Percentiles rank a stretch among this genome's conserved stretches.
Conservation (phyloP, 1,140 invertebrate genomes). For the Babylonia areolata region DNA sequence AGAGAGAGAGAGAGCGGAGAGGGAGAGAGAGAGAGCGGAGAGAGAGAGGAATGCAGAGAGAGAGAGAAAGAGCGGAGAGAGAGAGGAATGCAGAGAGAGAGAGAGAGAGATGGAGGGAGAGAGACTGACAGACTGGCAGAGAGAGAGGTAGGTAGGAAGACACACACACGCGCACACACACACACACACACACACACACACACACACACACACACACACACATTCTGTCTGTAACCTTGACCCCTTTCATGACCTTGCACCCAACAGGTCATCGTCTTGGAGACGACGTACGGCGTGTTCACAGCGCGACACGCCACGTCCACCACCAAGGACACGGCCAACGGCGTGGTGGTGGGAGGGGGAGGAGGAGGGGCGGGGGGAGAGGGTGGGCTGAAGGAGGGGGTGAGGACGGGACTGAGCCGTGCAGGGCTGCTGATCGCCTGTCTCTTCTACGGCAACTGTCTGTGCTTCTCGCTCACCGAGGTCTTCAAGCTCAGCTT, state of each 20-base stretch:
- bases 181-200: too few species aligned
- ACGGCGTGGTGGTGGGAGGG: not conserved
- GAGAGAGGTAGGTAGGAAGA: too few species aligned
- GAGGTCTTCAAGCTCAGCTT: conserved; percentile 32
- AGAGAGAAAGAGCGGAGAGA: too few species aligned
- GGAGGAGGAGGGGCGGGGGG: not conserved
- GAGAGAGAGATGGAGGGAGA: too few species aligned
- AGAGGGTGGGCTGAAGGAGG: not conserved
- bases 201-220: too few species aligned
- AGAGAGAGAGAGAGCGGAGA: too few species aligned
- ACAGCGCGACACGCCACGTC: not conserved
- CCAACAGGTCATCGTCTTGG: not conserved
- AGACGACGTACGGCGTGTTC: not conserved
- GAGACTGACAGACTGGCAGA: too few species aligned
- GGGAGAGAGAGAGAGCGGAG: too few species aligned
- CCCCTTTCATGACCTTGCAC: not conserved
- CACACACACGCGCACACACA: too few species aligned
- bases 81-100: too few species aligned
- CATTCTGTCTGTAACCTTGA: too few species aligned
- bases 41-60: too few species aligned
- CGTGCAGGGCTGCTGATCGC: not conserved
- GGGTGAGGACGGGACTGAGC: not conserved
- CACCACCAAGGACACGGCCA: not conserved
- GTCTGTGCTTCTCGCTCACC: conserved; percentile 1
- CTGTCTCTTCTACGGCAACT: conserved; percentile 17